phyloP scores from a whole-genome alignment of 2,797 vertebrate genomes.

The Argya squamiceps region DNA sequence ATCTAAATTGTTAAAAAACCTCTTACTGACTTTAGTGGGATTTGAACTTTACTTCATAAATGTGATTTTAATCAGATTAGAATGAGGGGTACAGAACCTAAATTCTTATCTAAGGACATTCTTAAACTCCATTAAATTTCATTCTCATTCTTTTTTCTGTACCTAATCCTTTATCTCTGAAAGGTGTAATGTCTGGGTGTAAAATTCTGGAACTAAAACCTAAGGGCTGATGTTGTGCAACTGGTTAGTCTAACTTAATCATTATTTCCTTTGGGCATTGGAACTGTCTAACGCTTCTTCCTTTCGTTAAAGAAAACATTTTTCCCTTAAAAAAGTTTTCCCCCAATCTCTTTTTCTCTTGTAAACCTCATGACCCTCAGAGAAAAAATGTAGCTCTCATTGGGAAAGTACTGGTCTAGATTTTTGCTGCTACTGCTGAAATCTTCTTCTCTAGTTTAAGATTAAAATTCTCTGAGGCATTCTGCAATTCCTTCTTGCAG shows the following conservation, averaged over 20 bases:
- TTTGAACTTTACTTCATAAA: background rate
- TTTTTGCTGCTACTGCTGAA: slow-evolving; percentile 58
- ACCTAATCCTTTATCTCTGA: background rate
- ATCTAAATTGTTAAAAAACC: background rate
- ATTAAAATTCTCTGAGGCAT: background rate
- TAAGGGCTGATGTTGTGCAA: background rate
- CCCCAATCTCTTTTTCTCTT: background rate
- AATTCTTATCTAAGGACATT: background rate
- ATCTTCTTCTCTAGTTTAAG: background rate
- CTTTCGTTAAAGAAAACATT: background rate
- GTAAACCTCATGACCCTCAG: slow-evolving; percentile 1
- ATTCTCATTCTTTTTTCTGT: background rate
- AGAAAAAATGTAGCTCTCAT: slow-evolving; percentile 21
- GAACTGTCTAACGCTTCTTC: background rate
- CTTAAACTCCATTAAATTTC: background rate
- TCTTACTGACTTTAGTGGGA: background rate
- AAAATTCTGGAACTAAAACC: background rate
- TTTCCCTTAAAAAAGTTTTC: background rate
- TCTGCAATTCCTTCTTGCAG: background rate
- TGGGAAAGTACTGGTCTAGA: slow-evolving; percentile 27
- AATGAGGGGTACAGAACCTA: background rate
- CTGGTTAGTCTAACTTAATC: slow-evolving; percentile 15
- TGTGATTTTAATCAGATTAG: background rate
- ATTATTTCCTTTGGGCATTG: background rate
- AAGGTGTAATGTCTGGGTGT: background rate